These are phyloP conservation scores for Furcula furcula DNA, from an alignment of 2,888 invertebrate species.

Conservation along the genomic window DNA sequence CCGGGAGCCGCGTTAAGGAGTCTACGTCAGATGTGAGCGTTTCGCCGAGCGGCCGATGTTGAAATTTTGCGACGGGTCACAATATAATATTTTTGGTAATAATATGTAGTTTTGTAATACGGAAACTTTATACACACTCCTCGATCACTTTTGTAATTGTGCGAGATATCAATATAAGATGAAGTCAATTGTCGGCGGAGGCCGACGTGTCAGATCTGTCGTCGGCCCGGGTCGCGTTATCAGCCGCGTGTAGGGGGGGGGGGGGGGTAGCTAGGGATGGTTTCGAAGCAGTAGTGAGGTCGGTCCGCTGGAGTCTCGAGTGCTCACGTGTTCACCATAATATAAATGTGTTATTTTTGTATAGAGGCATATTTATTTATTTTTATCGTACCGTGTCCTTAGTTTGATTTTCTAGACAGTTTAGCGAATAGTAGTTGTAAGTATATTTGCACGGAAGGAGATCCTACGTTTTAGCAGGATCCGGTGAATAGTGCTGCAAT, in stretches of 20 bases:
- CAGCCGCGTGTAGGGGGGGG: constrained; percentile 13
- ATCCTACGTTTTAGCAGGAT: constrained; percentile 77
- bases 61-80: constrained; percentile 39
- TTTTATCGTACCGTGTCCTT: constrained; percentile 62
- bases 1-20: constrained; percentile 16
- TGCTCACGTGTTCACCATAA: constrained; percentile 76
- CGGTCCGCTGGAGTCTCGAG: constrained; percentile 48
- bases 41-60: constrained; percentile 57
- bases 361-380: constrained; percentile 80
- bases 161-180: constrained; percentile 56
- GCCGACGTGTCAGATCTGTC: constrained; percentile 14
- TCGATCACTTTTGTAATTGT: constrained; percentile 77
- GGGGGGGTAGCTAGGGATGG: constrained; percentile 24
- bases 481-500: constrained; percentile 68
- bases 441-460: constrained; percentile 68
- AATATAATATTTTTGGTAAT: constrained; percentile 64
- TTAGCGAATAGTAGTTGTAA: constrained; percentile 71
- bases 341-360: constrained; percentile 76
- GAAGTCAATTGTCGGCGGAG: constrained; percentile 60
- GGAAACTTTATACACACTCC: constrained; percentile 64
- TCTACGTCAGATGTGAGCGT: constrained; percentile 24
- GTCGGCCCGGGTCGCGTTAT: background rate
- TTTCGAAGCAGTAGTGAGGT: constrained; percentile 9
- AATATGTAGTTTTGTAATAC: constrained; percentile 69
- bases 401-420: constrained; percentile 63